Conservation (phyloP, 2,888 invertebrate species). For the Crematogaster levior region DNA sequence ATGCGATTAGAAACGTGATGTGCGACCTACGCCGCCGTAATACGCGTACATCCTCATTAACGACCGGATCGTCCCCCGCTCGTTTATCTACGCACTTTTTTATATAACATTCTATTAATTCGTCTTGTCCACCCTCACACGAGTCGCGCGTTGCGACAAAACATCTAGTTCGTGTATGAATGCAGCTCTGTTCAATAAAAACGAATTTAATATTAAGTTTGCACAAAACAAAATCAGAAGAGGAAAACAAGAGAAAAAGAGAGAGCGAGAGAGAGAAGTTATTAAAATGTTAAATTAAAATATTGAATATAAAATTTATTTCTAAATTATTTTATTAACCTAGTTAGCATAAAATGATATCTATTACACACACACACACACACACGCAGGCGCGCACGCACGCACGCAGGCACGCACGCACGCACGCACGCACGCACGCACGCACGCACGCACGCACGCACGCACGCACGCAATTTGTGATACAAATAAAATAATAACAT, state of each 20-base stretch:
- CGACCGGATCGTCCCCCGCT: conserved; percentile 68
- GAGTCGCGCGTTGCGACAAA: not conserved
- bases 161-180: not conserved
- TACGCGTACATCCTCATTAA: conserved; percentile 85
- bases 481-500: not conserved
- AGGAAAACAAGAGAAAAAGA: not conserved
- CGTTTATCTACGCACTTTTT: conserved; percentile 67
- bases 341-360: not conserved
- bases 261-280: not conserved
- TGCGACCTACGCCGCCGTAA: conserved; percentile 76
- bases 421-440: too few relatives aligned
- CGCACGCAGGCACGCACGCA: too few relatives aligned
- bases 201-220: not conserved
- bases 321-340: not conserved
- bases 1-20: conserved; percentile 75
- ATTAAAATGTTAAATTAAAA: conserved; percentile 19
- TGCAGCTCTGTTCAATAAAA: not conserved
- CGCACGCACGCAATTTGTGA: too few relatives aligned
- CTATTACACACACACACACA: too few relatives aligned
- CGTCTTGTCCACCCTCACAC: conserved; percentile 73
- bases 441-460: too few relatives aligned
- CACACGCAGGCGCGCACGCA: too few relatives aligned
- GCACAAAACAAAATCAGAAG: not conserved
- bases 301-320: not conserved
- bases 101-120: conserved; percentile 81